phyloP scores from a whole-genome alignment of 2,113 vertebrate species.

The Dendrocopos noguchii region DNA sequence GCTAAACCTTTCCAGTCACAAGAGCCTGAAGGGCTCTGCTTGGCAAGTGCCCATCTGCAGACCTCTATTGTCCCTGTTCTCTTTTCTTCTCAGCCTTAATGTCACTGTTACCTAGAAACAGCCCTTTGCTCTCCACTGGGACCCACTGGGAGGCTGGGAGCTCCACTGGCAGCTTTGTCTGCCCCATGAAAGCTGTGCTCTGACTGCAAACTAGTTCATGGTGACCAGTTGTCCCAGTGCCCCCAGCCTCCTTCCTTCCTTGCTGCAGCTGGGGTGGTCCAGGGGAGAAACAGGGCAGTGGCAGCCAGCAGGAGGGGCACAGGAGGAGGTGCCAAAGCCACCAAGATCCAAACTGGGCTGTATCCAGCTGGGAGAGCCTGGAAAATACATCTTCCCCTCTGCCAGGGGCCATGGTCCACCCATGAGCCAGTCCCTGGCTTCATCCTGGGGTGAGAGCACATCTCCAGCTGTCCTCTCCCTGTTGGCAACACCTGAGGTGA shows the following conservation, averaged over 20 bases:
- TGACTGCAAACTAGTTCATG: not conserved
- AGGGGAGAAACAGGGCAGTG: not conserved
- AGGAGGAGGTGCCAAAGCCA: not conserved
- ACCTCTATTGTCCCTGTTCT: conserved; percentile 15
- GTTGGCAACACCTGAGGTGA: accelerated
- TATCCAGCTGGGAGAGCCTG: not conserved
- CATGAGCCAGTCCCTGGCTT: not conserved
- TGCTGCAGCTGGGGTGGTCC: not conserved
- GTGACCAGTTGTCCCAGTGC: not conserved
- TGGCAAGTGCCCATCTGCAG: conserved; percentile 41
- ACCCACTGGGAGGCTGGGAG: not conserved
- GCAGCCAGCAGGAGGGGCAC: no score
- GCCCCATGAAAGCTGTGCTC: not conserved
- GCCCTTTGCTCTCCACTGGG: not conserved
- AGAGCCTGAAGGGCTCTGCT: not conserved
- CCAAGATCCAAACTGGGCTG: not conserved
- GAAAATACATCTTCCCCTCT: accelerated
- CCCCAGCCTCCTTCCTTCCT: not conserved
- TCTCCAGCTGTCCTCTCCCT: not conserved
- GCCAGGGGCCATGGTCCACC: no score
- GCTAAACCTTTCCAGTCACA: not conserved
- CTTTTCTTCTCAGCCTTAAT: conserved; percentile 3
- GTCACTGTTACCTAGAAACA: conserved; percentile 52
- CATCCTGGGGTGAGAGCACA: not conserved
- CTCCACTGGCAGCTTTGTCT: not conserved